A percentile compares a stretch with the other conserved stretches of the same genome.
Evolutionary conservation across 2,797 vertebrate genomes (phyloP).

Genomic region (Sebastes vulpes): DNA sequence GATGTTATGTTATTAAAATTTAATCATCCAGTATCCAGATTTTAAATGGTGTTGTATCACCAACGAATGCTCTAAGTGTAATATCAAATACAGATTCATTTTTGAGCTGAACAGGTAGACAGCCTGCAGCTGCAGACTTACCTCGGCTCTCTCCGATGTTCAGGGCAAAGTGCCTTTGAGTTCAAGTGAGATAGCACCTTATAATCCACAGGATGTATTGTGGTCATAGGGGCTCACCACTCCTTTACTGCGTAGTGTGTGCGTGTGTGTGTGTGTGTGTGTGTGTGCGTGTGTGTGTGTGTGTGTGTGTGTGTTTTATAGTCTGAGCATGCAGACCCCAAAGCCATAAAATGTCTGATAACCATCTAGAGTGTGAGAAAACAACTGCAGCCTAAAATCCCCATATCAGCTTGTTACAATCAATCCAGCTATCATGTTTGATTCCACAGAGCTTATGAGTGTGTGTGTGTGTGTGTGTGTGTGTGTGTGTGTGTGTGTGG

Average conservation of each 20-base stretch:
- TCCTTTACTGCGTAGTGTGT: constrained; percentile 8
- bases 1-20: background rate
- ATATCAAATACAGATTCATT: constrained; percentile 2
- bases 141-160: constrained; percentile 42
- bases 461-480: background rate
- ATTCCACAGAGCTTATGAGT: background rate
- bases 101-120: constrained; percentile 10
- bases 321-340: constrained; percentile 1
- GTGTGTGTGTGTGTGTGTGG: background rate
- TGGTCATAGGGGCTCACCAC: constrained; percentile 26
- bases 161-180: constrained; percentile 36
- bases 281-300: background rate
- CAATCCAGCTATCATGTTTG: constrained; percentile 19
- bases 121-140: constrained; percentile 51
- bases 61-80: background rate
- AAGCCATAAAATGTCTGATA: constrained; percentile 58
- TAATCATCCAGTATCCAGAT: background rate
- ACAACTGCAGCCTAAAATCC: constrained; percentile 25
- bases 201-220: constrained; percentile 36
- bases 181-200: constrained; percentile 42
- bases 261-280: background rate
- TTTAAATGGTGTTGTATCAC: background rate
- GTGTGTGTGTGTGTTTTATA: constrained; percentile 25
- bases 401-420: constrained; percentile 34
- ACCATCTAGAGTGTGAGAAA: constrained; percentile 21